A percentile compares a stretch with the other conserved stretches of the same genome.
phyloP scores from a whole-genome alignment of 2,113 vertebrate genomes.

The Daboia siamensis region DNA sequence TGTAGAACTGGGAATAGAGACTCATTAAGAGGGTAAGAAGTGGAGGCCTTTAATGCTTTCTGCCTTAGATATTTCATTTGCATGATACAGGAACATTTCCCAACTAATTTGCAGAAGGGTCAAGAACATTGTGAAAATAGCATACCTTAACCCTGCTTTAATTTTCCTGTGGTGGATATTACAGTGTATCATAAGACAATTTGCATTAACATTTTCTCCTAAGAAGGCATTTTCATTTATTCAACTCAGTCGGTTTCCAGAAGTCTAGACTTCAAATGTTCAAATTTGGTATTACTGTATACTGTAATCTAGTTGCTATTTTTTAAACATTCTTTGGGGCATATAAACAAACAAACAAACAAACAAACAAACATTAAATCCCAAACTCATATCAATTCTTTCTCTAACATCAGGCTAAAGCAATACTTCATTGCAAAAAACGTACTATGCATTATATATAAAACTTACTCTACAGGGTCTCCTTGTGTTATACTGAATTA shows the following conservation, averaged over 20 bases:
- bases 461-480: not conserved
- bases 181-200: constrained; percentile 4
- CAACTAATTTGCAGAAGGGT: constrained; percentile 14
- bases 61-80: not conserved
- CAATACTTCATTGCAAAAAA: not conserved
- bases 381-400: not conserved
- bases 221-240: not conserved
- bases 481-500: too few relatives aligned
- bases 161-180: not conserved
- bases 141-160: not conserved
- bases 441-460: not conserved
- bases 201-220: constrained; percentile 4
- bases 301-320: not conserved
- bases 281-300: not conserved
- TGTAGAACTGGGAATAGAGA: constrained; percentile 6
- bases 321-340: not conserved
- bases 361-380: not conserved
- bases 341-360: too few relatives aligned
- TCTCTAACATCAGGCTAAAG: not conserved
- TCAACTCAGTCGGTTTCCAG: not conserved
- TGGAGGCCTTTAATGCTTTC: not conserved
- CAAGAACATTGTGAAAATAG: not conserved
- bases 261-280: not conserved
- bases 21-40: constrained; percentile 24
- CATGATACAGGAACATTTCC: not conserved